Evolutionary conservation across 2,797 vertebrate species (phyloP).

Genomic region (Eulemur coronatus): DNA sequence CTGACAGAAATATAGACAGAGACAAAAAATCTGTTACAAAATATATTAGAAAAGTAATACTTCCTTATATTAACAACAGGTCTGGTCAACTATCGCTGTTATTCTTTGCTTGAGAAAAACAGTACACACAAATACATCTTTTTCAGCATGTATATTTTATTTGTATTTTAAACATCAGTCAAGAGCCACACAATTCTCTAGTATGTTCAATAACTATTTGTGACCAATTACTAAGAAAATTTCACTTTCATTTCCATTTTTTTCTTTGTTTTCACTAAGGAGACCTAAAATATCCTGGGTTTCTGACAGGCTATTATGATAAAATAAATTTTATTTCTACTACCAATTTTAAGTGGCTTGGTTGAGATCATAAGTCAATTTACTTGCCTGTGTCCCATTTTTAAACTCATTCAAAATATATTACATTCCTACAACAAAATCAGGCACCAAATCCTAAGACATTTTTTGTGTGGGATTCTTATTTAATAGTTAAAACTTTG

Average conservation of each 20-base stretch:
- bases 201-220: conserved; percentile 16
- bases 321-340: conserved; percentile 22
- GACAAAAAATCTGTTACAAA: neutral
- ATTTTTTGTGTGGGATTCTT: neutral
- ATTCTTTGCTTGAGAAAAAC: conserved; percentile 40
- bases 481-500: neutral
- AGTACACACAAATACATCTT: neutral
- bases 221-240: conserved; percentile 1
- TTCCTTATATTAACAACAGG: neutral
- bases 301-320: conserved; percentile 22
- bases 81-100: neutral
- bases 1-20: neutral
- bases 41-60: neutral
- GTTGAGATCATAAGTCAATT: neutral
- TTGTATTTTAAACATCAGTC: conserved; percentile 9
- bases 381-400: neutral
- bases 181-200: conserved; percentile 11
- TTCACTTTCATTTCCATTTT: conserved; percentile 10
- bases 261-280: neutral
- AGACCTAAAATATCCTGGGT: neutral
- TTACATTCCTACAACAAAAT: conserved; percentile 1
- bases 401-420: conserved; percentile 14
- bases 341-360: conserved; percentile 35
- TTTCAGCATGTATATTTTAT: neutral
- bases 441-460: neutral